Evolutionary conservation across 1,140 invertebrate species (phyloP).

Genomic region (Drosophila auraria): DNA sequence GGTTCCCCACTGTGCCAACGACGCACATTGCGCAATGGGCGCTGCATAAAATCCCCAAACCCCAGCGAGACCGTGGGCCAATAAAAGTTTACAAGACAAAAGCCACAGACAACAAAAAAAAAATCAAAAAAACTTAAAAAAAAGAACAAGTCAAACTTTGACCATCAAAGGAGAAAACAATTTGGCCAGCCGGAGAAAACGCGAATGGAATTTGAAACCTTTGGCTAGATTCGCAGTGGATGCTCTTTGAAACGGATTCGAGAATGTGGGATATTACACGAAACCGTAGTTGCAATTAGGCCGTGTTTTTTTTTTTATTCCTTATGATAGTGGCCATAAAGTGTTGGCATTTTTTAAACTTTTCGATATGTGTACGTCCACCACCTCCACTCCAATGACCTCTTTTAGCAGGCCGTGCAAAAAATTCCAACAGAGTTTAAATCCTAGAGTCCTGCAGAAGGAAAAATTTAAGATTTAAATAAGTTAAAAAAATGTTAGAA

Average conservation of each 20-base stretch:
- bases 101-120: constrained; percentile 27
- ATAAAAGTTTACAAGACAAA: constrained; percentile 82
- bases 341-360: constrained; percentile 14
- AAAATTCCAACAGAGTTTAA: not conserved
- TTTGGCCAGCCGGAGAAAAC: constrained; percentile 30
- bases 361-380: not conserved
- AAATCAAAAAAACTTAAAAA: constrained; percentile 5
- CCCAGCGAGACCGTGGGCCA: constrained; percentile 45
- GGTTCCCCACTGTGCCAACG: constrained; percentile 74
- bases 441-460: not conserved
- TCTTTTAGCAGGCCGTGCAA: not conserved
- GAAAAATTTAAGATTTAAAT: not conserved
- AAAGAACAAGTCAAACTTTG: constrained; percentile 27
- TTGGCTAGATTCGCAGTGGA: constrained; percentile 23
- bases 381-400: not conserved
- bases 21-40: constrained; percentile 77
- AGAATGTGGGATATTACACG: constrained; percentile 19
- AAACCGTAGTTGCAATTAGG: constrained; percentile 20
- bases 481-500: not conserved
- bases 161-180: constrained; percentile 43
- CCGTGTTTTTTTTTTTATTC: constrained; percentile 14
- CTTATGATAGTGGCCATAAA: constrained; percentile 31
- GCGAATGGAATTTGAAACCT: constrained; percentile 32
- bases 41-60: constrained; percentile 45
- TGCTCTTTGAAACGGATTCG: constrained; percentile 34